Evolutionary conservation across 2,797 vertebrate genomes (phyloP).

Genomic region (Cossypha dichroa): DNA sequence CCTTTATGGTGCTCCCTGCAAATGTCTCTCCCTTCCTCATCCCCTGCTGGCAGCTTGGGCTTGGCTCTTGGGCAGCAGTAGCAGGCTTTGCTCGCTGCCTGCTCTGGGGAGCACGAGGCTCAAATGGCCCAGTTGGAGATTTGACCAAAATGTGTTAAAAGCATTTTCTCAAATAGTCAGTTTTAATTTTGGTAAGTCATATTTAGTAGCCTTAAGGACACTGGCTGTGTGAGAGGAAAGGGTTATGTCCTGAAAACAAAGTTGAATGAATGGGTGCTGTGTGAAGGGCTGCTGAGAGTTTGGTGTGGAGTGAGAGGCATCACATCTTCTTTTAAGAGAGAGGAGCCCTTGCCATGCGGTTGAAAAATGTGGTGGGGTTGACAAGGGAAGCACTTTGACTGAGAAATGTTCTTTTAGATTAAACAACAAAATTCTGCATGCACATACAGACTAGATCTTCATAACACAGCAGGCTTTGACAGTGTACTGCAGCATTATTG

Average conservation of each 20-base stretch:
- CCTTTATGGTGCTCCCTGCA: background rate
- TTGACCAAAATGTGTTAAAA: background rate
- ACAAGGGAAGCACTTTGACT: conserved; percentile 21
- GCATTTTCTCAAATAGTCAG: background rate
- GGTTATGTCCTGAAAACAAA: conserved; percentile 9
- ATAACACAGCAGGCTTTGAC: conserved; percentile 11
- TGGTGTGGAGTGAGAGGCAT: background rate
- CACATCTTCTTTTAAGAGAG: background rate
- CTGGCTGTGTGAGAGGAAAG: background rate
- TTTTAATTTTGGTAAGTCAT: background rate
- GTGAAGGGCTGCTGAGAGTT: conserved; percentile 4
- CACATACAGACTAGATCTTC: conserved; percentile 42
- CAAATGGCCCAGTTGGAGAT: background rate
- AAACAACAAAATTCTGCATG: conserved; percentile 59
- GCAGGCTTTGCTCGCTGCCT: background rate
- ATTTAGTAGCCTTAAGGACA: background rate
- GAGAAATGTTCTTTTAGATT: conserved; percentile 34
- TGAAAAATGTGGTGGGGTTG: background rate
- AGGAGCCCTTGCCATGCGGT: background rate
- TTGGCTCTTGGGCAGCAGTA: background rate
- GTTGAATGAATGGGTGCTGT: background rate
- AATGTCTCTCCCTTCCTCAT: background rate
- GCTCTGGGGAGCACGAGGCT: accelerated
- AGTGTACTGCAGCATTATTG: conserved; percentile 62
- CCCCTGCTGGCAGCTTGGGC: background rate